Percentiles rank a stretch among this genome's conserved stretches.
Conservation (phyloP, 2,888 invertebrate species). For the Drosophila mimica region DNA sequence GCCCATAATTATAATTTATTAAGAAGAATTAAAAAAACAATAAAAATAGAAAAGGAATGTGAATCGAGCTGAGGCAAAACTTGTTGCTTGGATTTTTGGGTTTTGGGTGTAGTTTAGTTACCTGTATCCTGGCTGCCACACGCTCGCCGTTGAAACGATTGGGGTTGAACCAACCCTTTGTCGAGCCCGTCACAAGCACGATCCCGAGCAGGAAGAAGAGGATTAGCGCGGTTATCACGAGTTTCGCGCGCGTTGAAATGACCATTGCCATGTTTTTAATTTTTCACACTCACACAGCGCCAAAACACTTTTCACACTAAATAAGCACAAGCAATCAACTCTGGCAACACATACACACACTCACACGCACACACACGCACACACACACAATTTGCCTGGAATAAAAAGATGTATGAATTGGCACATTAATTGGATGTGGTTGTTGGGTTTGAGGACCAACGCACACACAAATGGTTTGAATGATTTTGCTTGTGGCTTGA, state of each 20-base stretch:
- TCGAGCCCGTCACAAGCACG: slow-evolving; percentile 87
- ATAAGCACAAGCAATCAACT: slow-evolving; percentile 36
- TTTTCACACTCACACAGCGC: slow-evolving; percentile 45
- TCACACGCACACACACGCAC: neutral
- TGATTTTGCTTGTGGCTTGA: slow-evolving; percentile 32
- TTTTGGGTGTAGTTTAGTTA: slow-evolving; percentile 70
- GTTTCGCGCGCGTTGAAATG: slow-evolving; percentile 88
- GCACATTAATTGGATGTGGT: slow-evolving; percentile 67
- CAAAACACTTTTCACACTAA: slow-evolving; percentile 47
- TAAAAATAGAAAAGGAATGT: neutral
- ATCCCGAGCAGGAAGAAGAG: slow-evolving; percentile 87
- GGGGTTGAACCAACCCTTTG: slow-evolving; percentile 88
- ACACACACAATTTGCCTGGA: slow-evolving; percentile 51
- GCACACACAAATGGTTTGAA: slow-evolving; percentile 68
- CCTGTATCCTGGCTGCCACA: slow-evolving; percentile 87
- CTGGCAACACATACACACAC: slow-evolving; percentile 31
- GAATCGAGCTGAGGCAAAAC: slow-evolving; percentile 21
- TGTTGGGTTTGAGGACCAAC: slow-evolving; percentile 18
- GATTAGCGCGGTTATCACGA: slow-evolving; percentile 87
- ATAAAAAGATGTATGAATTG: slow-evolving; percentile 63
- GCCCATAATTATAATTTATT: slow-evolving; percentile 70
- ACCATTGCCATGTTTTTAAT: slow-evolving; percentile 87
- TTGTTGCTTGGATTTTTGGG: slow-evolving; percentile 42
- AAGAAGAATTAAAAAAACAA: slow-evolving; percentile 44
- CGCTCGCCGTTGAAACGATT: slow-evolving; percentile 86